Conservation (phyloP, 2,113 vertebrate species). For the Perccottus glenii region DNA sequence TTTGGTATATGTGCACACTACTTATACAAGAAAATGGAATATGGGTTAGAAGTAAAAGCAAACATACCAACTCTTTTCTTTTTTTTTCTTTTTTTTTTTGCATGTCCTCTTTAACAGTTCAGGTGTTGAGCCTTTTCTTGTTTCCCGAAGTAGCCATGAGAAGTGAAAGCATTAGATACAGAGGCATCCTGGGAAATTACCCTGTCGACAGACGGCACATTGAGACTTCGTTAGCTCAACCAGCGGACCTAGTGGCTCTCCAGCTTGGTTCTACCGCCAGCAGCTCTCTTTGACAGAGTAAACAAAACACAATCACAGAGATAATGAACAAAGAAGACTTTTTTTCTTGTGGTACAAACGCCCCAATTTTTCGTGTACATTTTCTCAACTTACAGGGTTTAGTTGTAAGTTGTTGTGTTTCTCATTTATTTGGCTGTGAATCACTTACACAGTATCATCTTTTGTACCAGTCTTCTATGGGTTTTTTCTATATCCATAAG, state of each 20-base stretch:
- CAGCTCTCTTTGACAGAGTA: conserved; percentile 56
- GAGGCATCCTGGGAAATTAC: conserved; percentile 66
- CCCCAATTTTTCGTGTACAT: conserved; percentile 15
- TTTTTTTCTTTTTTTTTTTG: too few relatives aligned
- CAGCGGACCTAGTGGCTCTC: conserved; percentile 51
- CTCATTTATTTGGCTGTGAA: too few relatives aligned
- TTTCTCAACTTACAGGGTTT: too few relatives aligned
- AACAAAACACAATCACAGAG: conserved; percentile 62
- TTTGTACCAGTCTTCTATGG: neutral
- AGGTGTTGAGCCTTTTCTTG: conserved; percentile 56
- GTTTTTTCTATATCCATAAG: neutral
- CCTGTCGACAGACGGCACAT: conserved; percentile 63
- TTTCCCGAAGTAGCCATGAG: conserved; percentile 40
- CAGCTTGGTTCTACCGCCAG: conserved; percentile 61
- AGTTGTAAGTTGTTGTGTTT: neutral
- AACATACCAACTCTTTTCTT: too few relatives aligned
- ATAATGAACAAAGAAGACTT: conserved; percentile 40
- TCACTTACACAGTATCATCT: neutral
- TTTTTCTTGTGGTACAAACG: conserved; percentile 28
- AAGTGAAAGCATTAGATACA: conserved; percentile 38
- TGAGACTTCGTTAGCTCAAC: conserved; percentile 68
- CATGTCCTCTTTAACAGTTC: conserved; percentile 46
- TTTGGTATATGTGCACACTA: too few relatives aligned
- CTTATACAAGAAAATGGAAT: neutral
- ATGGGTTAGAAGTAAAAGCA: neutral